Evolutionary conservation across 2,797 vertebrate species (phyloP).

Genomic region (Schizopygopsis pylzovi): DNA sequence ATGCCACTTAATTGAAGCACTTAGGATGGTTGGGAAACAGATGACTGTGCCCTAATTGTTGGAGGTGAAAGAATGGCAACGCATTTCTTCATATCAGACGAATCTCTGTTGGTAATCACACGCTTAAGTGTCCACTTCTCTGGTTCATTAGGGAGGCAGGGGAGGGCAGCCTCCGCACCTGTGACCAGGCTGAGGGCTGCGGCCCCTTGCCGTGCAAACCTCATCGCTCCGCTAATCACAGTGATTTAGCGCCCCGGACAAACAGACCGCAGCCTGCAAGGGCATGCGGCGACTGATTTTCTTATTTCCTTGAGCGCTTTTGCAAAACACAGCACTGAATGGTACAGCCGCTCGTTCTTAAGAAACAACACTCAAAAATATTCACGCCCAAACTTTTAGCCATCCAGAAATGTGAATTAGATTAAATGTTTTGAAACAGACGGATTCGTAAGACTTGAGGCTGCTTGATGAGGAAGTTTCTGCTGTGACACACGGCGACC

Average conservation of each 20-base stretch:
- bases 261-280: conserved; percentile 75
- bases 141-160: conserved; percentile 58
- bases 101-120: conserved; percentile 58
- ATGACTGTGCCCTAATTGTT: conserved; percentile 57
- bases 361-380: neutral
- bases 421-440: conserved; percentile 28
- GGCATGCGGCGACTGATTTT: conserved; percentile 80
- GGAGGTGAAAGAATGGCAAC: conserved; percentile 47
- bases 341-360: neutral
- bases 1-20: conserved; percentile 73
- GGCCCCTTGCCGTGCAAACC: conserved; percentile 70
- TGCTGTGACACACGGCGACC: conserved; percentile 89
- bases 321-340: neutral
- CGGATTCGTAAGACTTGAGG: conserved; percentile 15
- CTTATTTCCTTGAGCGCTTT: conserved; percentile 83
- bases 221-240: conserved; percentile 71
- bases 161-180: conserved; percentile 60
- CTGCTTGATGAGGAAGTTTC: conserved; percentile 75
- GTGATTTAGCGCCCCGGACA: conserved; percentile 67
- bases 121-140: conserved; percentile 65
- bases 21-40: conserved; percentile 71
- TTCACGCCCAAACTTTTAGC: neutral
- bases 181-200: conserved; percentile 57
- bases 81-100: conserved; percentile 56
- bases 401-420: conserved; percentile 4